phyloP scores from a whole-genome alignment of 1,140 invertebrate genomes.

The Papilio helenus region DNA sequence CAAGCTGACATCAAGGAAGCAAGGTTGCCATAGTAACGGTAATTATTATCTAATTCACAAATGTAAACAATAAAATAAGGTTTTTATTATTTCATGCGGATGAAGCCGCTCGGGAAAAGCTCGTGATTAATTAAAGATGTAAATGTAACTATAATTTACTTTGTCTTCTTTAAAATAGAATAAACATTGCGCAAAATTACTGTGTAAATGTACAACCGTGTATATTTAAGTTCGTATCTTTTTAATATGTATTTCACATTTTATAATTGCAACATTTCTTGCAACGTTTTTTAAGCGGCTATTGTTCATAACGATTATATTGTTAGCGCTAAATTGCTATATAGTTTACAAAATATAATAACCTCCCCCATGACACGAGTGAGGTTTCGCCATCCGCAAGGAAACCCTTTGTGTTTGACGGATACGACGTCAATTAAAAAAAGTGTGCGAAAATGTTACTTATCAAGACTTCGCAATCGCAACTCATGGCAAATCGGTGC shows the following conservation, averaged over 20 bases:
- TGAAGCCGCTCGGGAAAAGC: too few relatives aligned
- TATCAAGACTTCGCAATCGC: slow-evolving; percentile 40
- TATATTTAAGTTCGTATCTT: neutral
- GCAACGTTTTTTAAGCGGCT: slow-evolving; percentile 6
- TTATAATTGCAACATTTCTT: slow-evolving; percentile 19
- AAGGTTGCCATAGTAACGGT: too few relatives aligned
- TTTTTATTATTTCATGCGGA: too few relatives aligned
- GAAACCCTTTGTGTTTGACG: slow-evolving; percentile 37
- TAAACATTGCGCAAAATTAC: neutral
- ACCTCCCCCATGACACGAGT: neutral
- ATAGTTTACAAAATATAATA: slow-evolving; percentile 36
- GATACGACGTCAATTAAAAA: slow-evolving; percentile 38
- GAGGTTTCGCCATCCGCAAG: slow-evolving; percentile 41
- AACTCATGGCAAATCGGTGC: slow-evolving; percentile 26
- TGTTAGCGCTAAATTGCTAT: slow-evolving; percentile 19
- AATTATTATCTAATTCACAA: too few relatives aligned
- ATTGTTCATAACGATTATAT: slow-evolving; percentile 34
- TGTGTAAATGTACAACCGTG: neutral
- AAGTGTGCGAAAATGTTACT: slow-evolving; percentile 44
- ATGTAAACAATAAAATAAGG: too few relatives aligned
- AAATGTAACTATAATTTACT: neutral
- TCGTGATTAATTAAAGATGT: too few relatives aligned
- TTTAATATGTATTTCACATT: slow-evolving; percentile 21
- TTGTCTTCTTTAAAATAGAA: neutral
- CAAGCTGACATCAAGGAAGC: too few relatives aligned